Base-by-base conservation (phyloP, 92 coral and sea anemone species). In the Chrysogorgia sp. region DNA sequence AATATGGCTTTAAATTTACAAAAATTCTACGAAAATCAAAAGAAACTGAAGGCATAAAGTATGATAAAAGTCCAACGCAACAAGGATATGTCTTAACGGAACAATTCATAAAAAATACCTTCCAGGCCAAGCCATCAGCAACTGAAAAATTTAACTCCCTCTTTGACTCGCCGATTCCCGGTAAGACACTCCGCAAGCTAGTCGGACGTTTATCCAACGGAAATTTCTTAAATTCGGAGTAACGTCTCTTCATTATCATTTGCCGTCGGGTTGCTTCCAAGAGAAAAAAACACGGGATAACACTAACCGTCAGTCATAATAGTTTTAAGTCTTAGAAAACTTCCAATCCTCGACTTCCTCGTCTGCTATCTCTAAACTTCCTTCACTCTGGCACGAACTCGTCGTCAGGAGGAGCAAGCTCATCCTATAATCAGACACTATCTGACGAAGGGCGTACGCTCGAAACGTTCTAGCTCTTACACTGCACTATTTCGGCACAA, bases 111-210 rank as follows among this genome's bases (percentile, higher is more conserved):
- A 19, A 34, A 9, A 76, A 67, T 47, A 83, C 97, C 91, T 93
- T 93, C 98, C 98, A 93, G 40, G 89, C 90, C 80, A 88, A 86
- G 33, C 98, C 98, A 28, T 93, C 94, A 15, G 98, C 82, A 24
- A 93, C 86, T 15, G 98, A 86, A 75, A 91, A 93, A 10, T 88
- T 86, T 10, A 90, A 82, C 61, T 93, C 97, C 19, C 90, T 75
- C 32, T 86, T 85, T 57, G 94, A 85, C 52, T 91, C 92, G 53
- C 98, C 98, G 50, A 87, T 56, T 9, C 93, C 81, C 26, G 90
- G 87, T 0, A 80, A 80, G 23, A 80, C 72, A 5, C 88, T 81
- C 0, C 94, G 98, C 2, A 93, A 88, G 57, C 86, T 82, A 34
- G 91, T 58, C 2, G 94, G 85, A 30, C 86, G 80, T 43, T 92